These are phyloP conservation scores for Artemia franciscana DNA, from an alignment of 1,140 invertebrate species.

Conservation along the genomic window DNA sequence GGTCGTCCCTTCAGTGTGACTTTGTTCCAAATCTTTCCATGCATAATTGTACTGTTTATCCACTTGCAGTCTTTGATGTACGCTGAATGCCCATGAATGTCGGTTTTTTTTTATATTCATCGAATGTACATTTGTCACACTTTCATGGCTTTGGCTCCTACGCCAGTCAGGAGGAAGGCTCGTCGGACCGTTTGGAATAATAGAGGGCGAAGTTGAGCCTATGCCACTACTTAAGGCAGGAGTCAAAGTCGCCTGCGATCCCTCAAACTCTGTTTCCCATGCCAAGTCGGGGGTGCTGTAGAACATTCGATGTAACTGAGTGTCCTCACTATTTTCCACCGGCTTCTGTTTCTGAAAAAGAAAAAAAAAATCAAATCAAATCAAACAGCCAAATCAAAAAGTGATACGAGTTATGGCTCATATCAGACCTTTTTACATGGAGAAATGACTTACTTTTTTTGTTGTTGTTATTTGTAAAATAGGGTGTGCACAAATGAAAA, in stretches of 20 bases:
- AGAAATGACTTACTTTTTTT: too few species aligned
- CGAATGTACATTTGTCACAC: constrained; percentile 15
- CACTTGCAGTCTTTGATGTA: not conserved
- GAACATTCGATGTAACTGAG: constrained; percentile 5
- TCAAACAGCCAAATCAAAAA: too few species aligned
- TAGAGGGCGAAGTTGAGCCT: not conserved
- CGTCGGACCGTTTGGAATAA: not conserved
- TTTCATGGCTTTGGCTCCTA: constrained; percentile 21
- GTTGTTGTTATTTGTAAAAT: too few species aligned
- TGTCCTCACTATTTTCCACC: not conserved
- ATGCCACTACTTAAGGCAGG: not conserved
- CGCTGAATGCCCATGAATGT: constrained; percentile 17
- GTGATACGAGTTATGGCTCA: too few species aligned
- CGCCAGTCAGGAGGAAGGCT: constrained; percentile 9
- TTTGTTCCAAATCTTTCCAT: constrained; percentile 14
- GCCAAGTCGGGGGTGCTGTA: constrained; percentile 9
- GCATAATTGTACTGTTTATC: constrained; percentile 20
- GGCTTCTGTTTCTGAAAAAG: constrained; percentile 4
- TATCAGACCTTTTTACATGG: too few species aligned
- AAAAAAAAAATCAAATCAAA: not conserved
- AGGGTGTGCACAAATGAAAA: too few species aligned
- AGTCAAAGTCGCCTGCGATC: constrained; percentile 1
- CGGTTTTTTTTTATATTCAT: constrained; percentile 14
- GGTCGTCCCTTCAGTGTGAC: not conserved
- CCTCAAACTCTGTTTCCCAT: not conserved